Evolutionary conservation across 2,797 vertebrate species (phyloP).

Genomic region (Sparidentex hasta): DNA sequence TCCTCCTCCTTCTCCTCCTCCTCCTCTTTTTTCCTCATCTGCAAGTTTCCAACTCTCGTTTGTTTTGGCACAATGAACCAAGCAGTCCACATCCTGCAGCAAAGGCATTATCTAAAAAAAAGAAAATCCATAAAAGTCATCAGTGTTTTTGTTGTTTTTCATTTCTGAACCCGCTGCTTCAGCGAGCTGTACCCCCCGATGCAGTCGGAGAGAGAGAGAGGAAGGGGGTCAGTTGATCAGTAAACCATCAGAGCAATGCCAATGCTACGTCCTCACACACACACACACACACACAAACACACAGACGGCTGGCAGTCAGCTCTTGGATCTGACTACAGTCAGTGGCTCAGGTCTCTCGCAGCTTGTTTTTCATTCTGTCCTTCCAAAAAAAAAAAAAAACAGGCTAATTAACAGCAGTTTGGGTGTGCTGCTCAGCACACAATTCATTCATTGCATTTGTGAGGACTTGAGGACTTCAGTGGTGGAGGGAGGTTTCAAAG

Average conservation of each 20-base stretch:
- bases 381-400: neutral
- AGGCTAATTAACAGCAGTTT: constrained; percentile 29
- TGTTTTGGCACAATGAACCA: constrained; percentile 30
- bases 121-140: constrained; percentile 66
- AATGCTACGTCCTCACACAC: neutral
- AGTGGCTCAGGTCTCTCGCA: constrained; percentile 25
- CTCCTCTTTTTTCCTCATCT: constrained; percentile 21
- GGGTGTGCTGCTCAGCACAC: constrained; percentile 15
- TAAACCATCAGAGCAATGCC: constrained; percentile 46
- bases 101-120: constrained; percentile 60
- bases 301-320: constrained; percentile 6
- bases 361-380: constrained; percentile 38
- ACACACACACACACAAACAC: constrained; percentile 11
- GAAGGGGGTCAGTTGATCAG: constrained; percentile 41
- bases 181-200: constrained; percentile 37
- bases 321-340: constrained; percentile 28
- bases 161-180: constrained; percentile 60
- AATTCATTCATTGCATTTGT: neutral
- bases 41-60: constrained; percentile 23
- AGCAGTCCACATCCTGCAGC: constrained; percentile 52
- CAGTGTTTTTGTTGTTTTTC: constrained; percentile 64
- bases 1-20: neutral
- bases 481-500: neutral
- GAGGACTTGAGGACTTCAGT: neutral
- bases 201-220: neutral